Percentiles rank a stretch among this genome's conserved stretches.
Evolutionary conservation across 1,140 invertebrate species (phyloP).

Genomic region (Heliconius congener): DNA sequence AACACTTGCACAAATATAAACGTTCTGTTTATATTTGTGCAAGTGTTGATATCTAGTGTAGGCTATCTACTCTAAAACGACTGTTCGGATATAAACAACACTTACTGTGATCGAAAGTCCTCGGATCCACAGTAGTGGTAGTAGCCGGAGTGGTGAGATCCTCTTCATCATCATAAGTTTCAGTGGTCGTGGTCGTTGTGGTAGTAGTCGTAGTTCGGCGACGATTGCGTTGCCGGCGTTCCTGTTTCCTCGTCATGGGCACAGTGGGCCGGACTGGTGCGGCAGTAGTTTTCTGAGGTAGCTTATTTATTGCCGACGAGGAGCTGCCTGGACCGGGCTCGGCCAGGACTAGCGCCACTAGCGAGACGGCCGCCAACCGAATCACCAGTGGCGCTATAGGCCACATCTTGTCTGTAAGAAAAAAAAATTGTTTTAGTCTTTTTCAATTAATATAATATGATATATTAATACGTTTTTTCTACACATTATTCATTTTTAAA

Average conservation of each 20-base stretch:
- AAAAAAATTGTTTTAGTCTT: slow-evolving; percentile 14
- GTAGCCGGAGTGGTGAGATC: slow-evolving; percentile 49
- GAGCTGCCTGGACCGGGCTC: slow-evolving; percentile 49
- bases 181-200: slow-evolving; percentile 54
- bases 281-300: slow-evolving; percentile 13
- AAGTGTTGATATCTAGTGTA: too few species aligned
- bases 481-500: neutral
- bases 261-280: slow-evolving; percentile 34
- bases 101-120: slow-evolving; percentile 71
- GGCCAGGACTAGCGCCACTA: slow-evolving; percentile 69
- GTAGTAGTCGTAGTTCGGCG: slow-evolving; percentile 63
- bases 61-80: too few species aligned
- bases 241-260: slow-evolving; percentile 37
- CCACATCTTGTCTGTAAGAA: slow-evolving; percentile 62
- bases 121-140: slow-evolving; percentile 66
- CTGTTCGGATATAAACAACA: slow-evolving; percentile 27
- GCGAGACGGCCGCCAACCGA: slow-evolving; percentile 64
- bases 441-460: neutral
- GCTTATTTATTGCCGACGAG: slow-evolving; percentile 36
- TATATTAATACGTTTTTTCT: neutral
- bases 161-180: slow-evolving; percentile 60
- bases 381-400: slow-evolving; percentile 70
- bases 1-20: too few species aligned
- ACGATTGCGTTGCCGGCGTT: slow-evolving; percentile 54
- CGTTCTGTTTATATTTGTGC: too few species aligned